Conservation (phyloP, 2,113 vertebrate genomes). For the Sylvilagus bachmani region DNA sequence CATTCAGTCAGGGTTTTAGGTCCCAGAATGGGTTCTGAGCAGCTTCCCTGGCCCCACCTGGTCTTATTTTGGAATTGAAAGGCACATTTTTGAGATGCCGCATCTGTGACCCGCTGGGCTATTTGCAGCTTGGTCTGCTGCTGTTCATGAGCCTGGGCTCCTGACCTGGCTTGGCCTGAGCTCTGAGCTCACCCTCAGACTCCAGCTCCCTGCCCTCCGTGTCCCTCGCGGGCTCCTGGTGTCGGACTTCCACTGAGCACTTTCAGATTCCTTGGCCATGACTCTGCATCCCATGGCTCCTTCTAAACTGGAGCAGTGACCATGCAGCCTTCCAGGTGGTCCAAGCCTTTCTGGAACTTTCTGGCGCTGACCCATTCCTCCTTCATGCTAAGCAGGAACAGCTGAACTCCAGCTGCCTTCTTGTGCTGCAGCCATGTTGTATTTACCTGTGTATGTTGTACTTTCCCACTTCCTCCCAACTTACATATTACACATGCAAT, state of each 20-base stretch:
- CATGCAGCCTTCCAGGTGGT: background rate
- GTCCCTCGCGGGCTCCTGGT: background rate
- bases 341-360: background rate
- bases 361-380: background rate
- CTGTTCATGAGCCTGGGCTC: background rate
- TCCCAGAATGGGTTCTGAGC: background rate
- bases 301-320: background rate
- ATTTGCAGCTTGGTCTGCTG: slow-evolving; percentile 27
- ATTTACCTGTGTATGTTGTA: background rate
- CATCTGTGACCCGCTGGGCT: slow-evolving; percentile 17
- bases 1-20: slow-evolving; percentile 8
- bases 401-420: background rate
- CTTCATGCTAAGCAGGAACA: background rate
- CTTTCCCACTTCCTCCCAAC: background rate
- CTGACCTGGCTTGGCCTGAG: background rate
- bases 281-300: background rate
- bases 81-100: slow-evolving; percentile 59
- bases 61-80: slow-evolving; percentile 74
- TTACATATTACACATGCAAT: background rate
- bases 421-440: background rate
- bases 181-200: background rate
- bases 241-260: background rate
- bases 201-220: background rate
- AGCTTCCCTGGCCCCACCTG: slow-evolving; percentile 44
- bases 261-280: background rate